Conservation (phyloP, 2,888 invertebrate genomes). For the Hyppa rectilinea region DNA sequence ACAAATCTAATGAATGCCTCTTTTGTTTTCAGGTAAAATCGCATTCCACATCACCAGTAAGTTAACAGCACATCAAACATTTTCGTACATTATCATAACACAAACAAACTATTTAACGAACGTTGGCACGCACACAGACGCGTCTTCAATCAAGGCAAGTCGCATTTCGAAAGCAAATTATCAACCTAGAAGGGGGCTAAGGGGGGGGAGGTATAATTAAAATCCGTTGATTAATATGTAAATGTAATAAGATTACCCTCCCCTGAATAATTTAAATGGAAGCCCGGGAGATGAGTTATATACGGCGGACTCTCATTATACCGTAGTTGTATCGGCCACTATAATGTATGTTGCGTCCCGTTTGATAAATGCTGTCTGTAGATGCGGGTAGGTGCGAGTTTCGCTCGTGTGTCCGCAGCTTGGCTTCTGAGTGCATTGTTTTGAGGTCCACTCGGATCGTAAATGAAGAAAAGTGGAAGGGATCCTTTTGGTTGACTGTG, state of each 20-base stretch:
- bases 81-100: conserved; percentile 71
- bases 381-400: conserved; percentile 50
- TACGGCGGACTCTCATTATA: conserved; percentile 84
- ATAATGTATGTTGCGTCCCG: conserved; percentile 77
- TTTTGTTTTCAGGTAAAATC: conserved; percentile 81
- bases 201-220: conserved; percentile 97
- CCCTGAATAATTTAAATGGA: conserved; percentile 94
- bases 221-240: conserved; percentile 99
- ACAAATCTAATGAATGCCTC: conserved; percentile 46
- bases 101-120: conserved; percentile 83
- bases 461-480: conserved; percentile 39
- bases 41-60: conserved; percentile 66
- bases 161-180: conserved; percentile 90
- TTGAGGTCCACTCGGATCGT: conserved; percentile 8
- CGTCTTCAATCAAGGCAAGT: conserved; percentile 87
- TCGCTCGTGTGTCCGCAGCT: conserved; percentile 57
- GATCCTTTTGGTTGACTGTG: background rate
- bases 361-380: conserved; percentile 80
- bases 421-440: conserved; percentile 50
- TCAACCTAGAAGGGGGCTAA: conserved; percentile 90
- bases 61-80: conserved; percentile 64
- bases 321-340: conserved; percentile 80
- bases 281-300: conserved; percentile 89
- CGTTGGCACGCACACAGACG: conserved; percentile 81
- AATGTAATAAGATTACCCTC: conserved; percentile 99